These are phyloP conservation scores for Carassius auratus DNA, from an alignment of 2,113 vertebrate genomes.

Conservation along the genomic window DNA sequence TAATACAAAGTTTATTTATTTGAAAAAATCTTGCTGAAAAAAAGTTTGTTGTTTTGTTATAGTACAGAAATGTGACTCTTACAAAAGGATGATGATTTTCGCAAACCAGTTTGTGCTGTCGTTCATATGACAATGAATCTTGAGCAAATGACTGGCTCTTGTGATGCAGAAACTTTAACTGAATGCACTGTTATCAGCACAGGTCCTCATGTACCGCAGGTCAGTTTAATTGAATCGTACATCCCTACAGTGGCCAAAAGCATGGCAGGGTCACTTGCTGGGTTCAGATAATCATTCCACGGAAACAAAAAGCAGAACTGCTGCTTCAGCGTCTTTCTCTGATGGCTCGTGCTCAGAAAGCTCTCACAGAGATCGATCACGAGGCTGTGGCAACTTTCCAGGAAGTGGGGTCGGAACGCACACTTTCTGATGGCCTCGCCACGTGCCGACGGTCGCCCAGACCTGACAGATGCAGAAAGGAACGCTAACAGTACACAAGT, in stretches of 20 bases:
- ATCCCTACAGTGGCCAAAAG: slow-evolving; percentile 55
- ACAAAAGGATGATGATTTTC: background rate
- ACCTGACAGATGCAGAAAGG: background rate
- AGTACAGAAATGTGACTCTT: too few species aligned
- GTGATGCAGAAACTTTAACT: slow-evolving; percentile 35
- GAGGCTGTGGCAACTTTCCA: slow-evolving; percentile 35
- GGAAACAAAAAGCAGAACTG: slow-evolving; percentile 40
- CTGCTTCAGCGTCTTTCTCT: slow-evolving; percentile 17
- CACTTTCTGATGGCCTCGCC: background rate
- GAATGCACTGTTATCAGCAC: slow-evolving; percentile 31
- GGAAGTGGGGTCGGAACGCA: background rate
- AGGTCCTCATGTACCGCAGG: too few species aligned
- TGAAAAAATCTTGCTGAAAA: too few species aligned
- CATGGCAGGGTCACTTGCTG: slow-evolving; percentile 46
- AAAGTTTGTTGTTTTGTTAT: too few species aligned
- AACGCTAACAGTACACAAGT: background rate
- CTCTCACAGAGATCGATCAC: slow-evolving; percentile 48
- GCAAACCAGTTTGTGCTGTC: background rate
- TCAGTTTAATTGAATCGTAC: slow-evolving; percentile 55
- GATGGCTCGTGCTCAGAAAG: slow-evolving; percentile 32
- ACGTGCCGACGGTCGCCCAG: slow-evolving; percentile 1
- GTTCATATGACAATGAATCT: slow-evolving; percentile 34
- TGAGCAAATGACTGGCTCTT: slow-evolving; percentile 20
- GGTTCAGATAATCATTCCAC: slow-evolving; percentile 32
- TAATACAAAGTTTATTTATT: too few species aligned